A percentile compares a stretch with the other conserved stretches of the same genome.
Conservation (phyloP, 2,797 vertebrate species). For the Toxotes lorentzi region DNA sequence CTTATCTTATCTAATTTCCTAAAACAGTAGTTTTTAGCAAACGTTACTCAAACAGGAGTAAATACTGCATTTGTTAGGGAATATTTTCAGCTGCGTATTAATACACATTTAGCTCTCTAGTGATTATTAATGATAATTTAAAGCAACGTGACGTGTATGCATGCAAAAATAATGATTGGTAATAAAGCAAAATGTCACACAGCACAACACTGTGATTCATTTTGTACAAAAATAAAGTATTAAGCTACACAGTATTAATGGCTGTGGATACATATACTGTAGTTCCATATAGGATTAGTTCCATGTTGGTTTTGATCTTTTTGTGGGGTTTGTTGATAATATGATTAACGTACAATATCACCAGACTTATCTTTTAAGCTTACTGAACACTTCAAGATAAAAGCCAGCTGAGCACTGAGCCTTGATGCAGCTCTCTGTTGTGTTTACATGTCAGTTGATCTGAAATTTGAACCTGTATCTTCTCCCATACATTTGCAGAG, state of each 20-base stretch:
- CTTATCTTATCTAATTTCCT: too few relatives aligned
- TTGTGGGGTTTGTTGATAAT: background rate
- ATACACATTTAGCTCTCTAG: background rate
- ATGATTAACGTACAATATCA: background rate
- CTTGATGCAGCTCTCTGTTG: background rate
- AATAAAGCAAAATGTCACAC: background rate
- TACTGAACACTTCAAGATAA: background rate
- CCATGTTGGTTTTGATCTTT: background rate
- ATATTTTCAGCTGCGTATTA: slow-evolving; percentile 3
- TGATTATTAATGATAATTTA: background rate
- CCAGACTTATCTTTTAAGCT: background rate
- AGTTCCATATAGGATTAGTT: background rate
- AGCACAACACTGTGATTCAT: background rate
- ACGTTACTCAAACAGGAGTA: too few relatives aligned
- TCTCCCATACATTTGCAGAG: background rate
- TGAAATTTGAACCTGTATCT: background rate
- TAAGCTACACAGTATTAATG: too few relatives aligned
- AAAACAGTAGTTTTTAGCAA: too few relatives aligned
- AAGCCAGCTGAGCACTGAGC: background rate
- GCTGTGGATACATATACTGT: too few relatives aligned
- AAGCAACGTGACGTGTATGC: background rate
- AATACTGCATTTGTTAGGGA: background rate
- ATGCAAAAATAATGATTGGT: background rate
- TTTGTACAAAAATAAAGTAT: too few relatives aligned
- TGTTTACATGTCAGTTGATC: background rate